Base-by-base conservation (phyloP, 2,113 vertebrate genomes). In the Acinonyx jubatus region DNA sequence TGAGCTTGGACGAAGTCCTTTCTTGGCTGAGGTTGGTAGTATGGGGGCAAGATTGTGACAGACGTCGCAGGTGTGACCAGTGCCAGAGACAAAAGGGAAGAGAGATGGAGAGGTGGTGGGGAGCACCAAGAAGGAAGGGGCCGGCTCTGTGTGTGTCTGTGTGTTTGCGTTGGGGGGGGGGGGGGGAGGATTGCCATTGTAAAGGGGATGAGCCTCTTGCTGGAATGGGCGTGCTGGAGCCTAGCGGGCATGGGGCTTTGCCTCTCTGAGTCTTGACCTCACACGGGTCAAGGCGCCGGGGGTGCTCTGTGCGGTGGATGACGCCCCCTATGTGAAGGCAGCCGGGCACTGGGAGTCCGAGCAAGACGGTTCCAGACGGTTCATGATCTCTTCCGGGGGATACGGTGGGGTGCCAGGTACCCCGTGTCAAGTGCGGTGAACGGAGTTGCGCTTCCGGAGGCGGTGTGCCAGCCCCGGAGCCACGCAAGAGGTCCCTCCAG, bases 11-110 rank as follows among this genome's bases (percentile, higher is more conserved):
- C 0, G 1, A 0, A 7, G 7, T 3, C 1, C 4, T 7, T 7
- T 1, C 21, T 1, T 11, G 3, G 0, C 0, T 0, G 11, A 31
- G 41, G 16, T 1, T 12, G 3, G 2, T 4, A 2, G 5, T 18
- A 5, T 5, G 68, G 76, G 13, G 33, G 7, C 10, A 12, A 41
- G 19, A 9, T 8, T 33, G 50, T 63, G 45, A 33, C 7, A 13
- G 52, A 3, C 29, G 4, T 36, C 18, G 1, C 14, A 6, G 2
- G 7, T 13, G 74, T 66, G 9, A 63, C 50, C 63, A 38, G 25
- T 41, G 57, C 29, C 33, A 9, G 21, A 13, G 27, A 16, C 73
- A 27, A n/a, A 69, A 65, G 23, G 57, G 27, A n/a, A 11, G 4
- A 23, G 65, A 23, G 29, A 13, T 7, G 27, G 11, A 15, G 4